These are phyloP conservation scores for Apaloderma vittatum DNA, from an alignment of 2,113 vertebrate species.

Conservation along the genomic window DNA sequence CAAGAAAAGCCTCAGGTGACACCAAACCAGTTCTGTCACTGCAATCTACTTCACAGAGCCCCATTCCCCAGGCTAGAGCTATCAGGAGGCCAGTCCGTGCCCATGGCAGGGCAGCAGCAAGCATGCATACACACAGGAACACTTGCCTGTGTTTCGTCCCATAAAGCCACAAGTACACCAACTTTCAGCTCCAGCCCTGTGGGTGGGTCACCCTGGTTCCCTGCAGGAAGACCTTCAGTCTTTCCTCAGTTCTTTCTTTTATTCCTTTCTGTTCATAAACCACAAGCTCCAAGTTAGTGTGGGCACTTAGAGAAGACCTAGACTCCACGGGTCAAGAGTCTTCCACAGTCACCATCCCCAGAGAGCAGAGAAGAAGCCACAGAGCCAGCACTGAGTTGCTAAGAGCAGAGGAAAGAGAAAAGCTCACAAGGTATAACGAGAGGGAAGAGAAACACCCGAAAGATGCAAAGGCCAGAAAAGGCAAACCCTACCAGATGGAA, in stretches of 20 bases:
- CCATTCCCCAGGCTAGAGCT: background rate
- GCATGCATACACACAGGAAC: background rate
- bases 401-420: background rate
- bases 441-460: background rate
- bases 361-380: background rate
- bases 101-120: accelerated
- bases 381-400: background rate
- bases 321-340: background rate
- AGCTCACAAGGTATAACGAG: background rate
- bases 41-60: background rate
- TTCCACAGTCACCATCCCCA: background rate
- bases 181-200: background rate
- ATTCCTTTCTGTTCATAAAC: background rate
- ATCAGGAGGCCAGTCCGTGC: accelerated
- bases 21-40: background rate
- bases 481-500: background rate
- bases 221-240: background rate
- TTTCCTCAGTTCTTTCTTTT: background rate
- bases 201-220: background rate
- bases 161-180: background rate
- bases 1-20: background rate
- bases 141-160: background rate
- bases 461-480: background rate
- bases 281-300: background rate
- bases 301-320: background rate